Evolutionary conservation across 2,113 vertebrate species (phyloP).

Genomic region (Malurus melanocephalus): DNA sequence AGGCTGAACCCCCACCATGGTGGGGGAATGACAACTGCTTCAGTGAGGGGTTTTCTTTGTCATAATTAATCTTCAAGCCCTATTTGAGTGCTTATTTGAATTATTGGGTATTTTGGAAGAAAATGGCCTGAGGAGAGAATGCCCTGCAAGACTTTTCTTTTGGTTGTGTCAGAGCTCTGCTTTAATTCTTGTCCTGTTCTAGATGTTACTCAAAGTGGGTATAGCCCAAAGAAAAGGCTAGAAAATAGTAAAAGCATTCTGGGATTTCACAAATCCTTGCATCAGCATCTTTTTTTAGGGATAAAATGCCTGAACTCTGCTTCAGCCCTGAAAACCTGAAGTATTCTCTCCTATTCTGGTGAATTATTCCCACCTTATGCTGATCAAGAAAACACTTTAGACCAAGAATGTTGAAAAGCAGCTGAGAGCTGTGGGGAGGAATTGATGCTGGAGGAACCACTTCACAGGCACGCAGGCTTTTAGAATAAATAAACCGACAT

Average conservation of each 20-base stretch:
- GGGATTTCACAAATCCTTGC: not conserved
- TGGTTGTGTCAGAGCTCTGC: not conserved
- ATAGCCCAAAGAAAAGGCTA: not conserved
- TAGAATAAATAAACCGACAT: not conserved
- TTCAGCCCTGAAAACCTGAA: not conserved
- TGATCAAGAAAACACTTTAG: not conserved
- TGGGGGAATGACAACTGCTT: not conserved
- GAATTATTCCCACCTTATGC: not conserved
- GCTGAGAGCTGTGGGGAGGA: not conserved
- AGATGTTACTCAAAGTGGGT: not conserved
- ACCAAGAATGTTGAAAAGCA: not conserved
- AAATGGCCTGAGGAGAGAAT: not conserved
- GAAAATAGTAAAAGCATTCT: not conserved
- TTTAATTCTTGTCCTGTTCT: not conserved
- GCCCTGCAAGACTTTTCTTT: not conserved
- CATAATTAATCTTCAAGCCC: not conserved
- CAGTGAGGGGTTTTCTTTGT: too few species aligned
- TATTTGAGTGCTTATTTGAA: not conserved
- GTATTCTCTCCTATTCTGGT: accelerated
- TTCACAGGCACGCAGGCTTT: not conserved
- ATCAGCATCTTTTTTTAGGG: not conserved
- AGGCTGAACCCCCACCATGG: not conserved
- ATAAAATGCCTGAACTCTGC: not conserved
- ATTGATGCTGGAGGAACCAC: not conserved
- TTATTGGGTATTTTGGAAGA: not conserved